phyloP scores from a whole-genome alignment of 2,888 invertebrate species.

The Aradus depressus region DNA sequence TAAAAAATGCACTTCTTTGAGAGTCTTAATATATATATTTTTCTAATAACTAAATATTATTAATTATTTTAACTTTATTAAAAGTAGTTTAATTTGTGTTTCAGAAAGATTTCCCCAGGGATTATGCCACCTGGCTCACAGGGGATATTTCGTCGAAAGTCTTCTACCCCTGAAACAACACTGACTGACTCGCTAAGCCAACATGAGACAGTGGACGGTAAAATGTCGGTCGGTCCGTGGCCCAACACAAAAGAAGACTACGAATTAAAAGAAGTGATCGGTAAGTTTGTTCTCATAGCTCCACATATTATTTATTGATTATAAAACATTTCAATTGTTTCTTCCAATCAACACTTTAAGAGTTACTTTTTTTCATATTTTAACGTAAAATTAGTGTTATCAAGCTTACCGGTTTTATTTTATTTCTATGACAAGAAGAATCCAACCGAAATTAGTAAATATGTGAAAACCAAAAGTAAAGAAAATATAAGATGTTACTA shows the following conservation, averaged over 20 bases:
- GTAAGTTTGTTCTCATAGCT: too few relatives aligned
- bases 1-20: background rate
- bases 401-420: too few relatives aligned
- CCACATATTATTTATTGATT: too few relatives aligned
- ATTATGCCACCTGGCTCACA: conserved; percentile 48
- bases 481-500: too few relatives aligned
- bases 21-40: background rate
- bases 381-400: too few relatives aligned
- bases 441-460: too few relatives aligned
- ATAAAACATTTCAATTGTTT: too few relatives aligned
- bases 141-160: conserved; percentile 49
- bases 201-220: conserved; percentile 18
- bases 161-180: conserved; percentile 31
- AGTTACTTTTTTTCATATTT: too few relatives aligned
- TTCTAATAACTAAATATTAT: background rate
- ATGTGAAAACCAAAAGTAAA: too few relatives aligned
- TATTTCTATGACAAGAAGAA: too few relatives aligned
- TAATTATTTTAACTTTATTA: conserved; percentile 12
- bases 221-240: conserved; percentile 46
- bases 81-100: too few relatives aligned
- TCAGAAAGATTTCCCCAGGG: conserved; percentile 51
- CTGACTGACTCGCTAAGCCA: conserved; percentile 8
- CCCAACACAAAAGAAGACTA: conserved; percentile 86
- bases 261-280: conserved; percentile 85
- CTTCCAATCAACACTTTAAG: too few relatives aligned